Base-by-base conservation (phyloP, 2,797 vertebrate genomes). In the Dipus sagitta region DNA sequence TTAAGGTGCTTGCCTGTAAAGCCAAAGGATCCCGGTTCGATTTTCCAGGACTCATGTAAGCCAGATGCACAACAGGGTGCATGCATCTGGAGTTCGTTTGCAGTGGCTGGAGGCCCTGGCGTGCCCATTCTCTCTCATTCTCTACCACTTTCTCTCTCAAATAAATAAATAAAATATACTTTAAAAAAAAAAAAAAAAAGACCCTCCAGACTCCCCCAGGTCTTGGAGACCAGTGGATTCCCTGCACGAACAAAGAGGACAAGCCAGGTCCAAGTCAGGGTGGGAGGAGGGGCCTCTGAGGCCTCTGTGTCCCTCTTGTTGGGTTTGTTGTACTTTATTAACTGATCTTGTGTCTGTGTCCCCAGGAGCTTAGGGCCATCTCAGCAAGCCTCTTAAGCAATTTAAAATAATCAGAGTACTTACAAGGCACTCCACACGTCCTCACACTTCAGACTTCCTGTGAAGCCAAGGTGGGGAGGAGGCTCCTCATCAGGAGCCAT, bases 371-470 rank as follows among this genome's bases (percentile, higher is more conserved):
- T 86, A 92, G 70, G 90, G 67, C 86, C 77, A 92, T 96, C 88
- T 92, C 13, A 0, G 18, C 93, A 83, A 97, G 95, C 88, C 95
- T 94, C 95, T 82, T 76, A 95, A 96, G 96, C 65, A 21, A 96
- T 97, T 96, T 96, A 95, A 96, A 97, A 97, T 97, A 91, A 88
- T 81, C 96, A 90, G 96, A 96, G 95, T 65, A 71, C 83, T 96
- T 90, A 64, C 10, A 77, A 90, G 85, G 77, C 88, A 58, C 91
- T 88, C 67, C 90, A 88, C 95, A 87, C 86, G 60, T 52, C 88
- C 72, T 88, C 34, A 2, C 30, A 17, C 71, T 93, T 87, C 78
- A 58, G 52, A 65, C 24, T 30, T 74, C 78, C 65, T 74, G 62
- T 30, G 79, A 94, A 78, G 20, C 65, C 1, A 23, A 14, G 70